Percentiles rank a stretch among this genome's conserved stretches.
Evolutionary conservation across 2,888 invertebrate genomes (phyloP).

Genomic region (Melinopterus prodromus): DNA sequence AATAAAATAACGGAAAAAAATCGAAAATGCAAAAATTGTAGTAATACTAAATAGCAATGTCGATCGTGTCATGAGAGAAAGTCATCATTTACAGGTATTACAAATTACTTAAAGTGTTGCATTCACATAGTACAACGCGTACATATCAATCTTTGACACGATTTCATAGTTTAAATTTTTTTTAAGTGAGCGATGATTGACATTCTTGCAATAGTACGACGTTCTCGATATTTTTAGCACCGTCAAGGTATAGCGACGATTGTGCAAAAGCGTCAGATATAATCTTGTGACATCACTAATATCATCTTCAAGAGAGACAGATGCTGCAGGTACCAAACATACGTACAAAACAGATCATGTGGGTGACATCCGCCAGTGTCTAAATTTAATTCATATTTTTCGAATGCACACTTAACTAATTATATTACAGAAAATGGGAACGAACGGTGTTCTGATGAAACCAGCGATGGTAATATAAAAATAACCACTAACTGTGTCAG

Average conservation of each 20-base stretch:
- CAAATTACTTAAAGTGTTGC: not conserved
- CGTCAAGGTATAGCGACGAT: not conserved
- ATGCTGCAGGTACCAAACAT: not conserved
- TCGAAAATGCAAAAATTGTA: not conserved
- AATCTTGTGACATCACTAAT: not conserved
- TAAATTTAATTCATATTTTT: constrained; percentile 23
- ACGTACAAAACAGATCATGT: not conserved
- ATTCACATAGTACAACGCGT: not conserved
- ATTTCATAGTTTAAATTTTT: not conserved
- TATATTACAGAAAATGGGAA: constrained; percentile 35
- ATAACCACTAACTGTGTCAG: constrained; percentile 38
- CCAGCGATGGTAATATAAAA: constrained; percentile 31
- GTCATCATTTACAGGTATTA: not conserved
- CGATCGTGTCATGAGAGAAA: not conserved
- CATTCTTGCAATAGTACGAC: not conserved
- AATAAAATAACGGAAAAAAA: too few species aligned
- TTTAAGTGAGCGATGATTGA: not conserved
- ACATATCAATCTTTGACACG: not conserved
- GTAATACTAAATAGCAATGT: not conserved
- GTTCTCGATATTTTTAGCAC: not conserved
- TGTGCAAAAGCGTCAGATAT: not conserved
- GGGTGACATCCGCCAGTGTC: not conserved
- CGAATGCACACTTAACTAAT: constrained; percentile 30
- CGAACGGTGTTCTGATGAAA: constrained; percentile 30
- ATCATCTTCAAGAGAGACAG: not conserved